Evolutionary conservation across 2,888 invertebrate species (phyloP).

Genomic region (Atherix ibis): DNA sequence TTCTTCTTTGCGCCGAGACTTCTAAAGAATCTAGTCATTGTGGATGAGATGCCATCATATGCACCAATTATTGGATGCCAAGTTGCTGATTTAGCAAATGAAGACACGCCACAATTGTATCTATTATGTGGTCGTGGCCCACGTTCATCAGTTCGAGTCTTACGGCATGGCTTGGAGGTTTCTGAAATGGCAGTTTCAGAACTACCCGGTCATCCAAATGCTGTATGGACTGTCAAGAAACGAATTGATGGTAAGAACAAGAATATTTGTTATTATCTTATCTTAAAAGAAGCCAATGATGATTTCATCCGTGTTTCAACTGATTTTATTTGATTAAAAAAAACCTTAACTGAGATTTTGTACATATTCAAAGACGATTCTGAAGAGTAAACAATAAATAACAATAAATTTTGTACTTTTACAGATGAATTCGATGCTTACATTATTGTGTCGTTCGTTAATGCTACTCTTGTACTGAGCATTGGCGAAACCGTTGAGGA

Average conservation of each 20-base stretch:
- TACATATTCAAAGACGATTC: no score
- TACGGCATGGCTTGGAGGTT: slow-evolving; percentile 95
- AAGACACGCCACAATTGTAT: slow-evolving; percentile 97
- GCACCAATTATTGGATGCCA: slow-evolving; percentile 76
- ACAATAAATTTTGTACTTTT: slow-evolving; percentile 50
- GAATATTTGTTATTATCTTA: slow-evolving; percentile 1
- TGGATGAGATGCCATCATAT: slow-evolving; percentile 92
- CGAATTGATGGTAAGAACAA: slow-evolving; percentile 80
- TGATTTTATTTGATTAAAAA: slow-evolving; percentile 43
- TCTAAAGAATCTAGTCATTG: slow-evolving; percentile 83
- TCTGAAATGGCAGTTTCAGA: slow-evolving; percentile 99
- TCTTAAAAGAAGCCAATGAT: slow-evolving; percentile 9
- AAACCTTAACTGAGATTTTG: no score
- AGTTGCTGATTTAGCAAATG: slow-evolving; percentile 90
- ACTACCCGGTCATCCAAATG: slow-evolving; percentile 98
- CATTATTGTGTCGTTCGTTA: slow-evolving; percentile 98
- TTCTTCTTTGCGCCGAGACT: slow-evolving; percentile 96
- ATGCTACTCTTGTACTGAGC: slow-evolving; percentile 92
- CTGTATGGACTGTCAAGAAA: slow-evolving; percentile 97
- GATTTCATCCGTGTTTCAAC: slow-evolving; percentile 41
- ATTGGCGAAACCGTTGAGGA: slow-evolving; percentile 99
- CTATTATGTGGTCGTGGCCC: slow-evolving; percentile 92
- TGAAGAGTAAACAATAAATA: no score
- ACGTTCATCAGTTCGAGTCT: slow-evolving; percentile 77
- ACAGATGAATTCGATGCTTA: slow-evolving; percentile 97